A percentile compares a stretch with the other conserved stretches of the same genome.
These are phyloP conservation scores for Scaptodrosophila latifasciaeformis DNA, from an alignment of 2,888 invertebrate species.

Conservation along the genomic window DNA sequence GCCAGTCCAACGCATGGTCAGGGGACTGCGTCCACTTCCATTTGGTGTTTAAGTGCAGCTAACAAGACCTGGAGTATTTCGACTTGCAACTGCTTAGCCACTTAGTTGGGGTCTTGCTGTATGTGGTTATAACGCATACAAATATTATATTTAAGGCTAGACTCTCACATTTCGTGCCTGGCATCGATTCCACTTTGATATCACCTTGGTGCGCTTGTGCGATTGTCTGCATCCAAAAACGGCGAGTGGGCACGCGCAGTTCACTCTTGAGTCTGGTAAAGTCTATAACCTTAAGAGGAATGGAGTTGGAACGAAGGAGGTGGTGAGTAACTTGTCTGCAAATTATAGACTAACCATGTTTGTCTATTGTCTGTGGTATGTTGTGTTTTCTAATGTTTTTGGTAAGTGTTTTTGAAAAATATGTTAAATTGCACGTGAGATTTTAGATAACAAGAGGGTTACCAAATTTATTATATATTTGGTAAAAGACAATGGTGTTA, in stretches of 20 bases:
- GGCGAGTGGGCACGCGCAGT: constrained; percentile 64
- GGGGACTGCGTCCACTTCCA: constrained; percentile 10
- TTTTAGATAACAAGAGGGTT: constrained; percentile 44
- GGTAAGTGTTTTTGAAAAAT: constrained; percentile 54
- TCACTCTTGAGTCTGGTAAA: not conserved
- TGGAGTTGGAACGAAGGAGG: constrained; percentile 20
- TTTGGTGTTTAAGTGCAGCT: too few relatives aligned
- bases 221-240: constrained; percentile 42
- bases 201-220: constrained; percentile 9
- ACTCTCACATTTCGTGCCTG: constrained; percentile 51
- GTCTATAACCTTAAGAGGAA: not conserved
- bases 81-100: constrained; percentile 56
- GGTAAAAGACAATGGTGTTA: too few relatives aligned
- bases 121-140: constrained; percentile 55
- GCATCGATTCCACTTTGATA: constrained; percentile 53
- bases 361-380: constrained; percentile 26
- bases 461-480: too few relatives aligned
- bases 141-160: constrained; percentile 55
- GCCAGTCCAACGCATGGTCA: constrained; percentile 12
- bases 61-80: constrained; percentile 67
- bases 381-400: constrained; percentile 9
- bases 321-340: constrained; percentile 25
- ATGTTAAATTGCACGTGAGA: constrained; percentile 59
- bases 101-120: constrained; percentile 11
- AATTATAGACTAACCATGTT: constrained; percentile 46